Conservation (phyloP, 1,140 invertebrate species). For the Drusus annulatus region DNA sequence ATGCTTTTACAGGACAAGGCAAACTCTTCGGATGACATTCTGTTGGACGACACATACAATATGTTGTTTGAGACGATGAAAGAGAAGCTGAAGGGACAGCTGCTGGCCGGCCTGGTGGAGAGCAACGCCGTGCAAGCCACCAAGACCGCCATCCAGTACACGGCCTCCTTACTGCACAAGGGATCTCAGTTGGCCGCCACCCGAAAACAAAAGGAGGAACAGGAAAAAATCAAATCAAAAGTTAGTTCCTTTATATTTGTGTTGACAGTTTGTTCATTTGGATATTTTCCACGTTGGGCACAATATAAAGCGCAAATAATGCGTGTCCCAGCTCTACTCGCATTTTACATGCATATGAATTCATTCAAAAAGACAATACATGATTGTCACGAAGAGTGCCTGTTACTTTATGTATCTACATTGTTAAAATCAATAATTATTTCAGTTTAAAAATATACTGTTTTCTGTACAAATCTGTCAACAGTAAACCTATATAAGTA, state of each 20-base stretch:
- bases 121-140: conserved; percentile 76
- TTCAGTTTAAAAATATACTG: too few species aligned
- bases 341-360: too few species aligned
- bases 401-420: too few species aligned
- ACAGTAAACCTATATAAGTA: too few species aligned
- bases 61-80: conserved; percentile 87
- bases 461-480: too few species aligned
- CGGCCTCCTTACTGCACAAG: conserved; percentile 78
- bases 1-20: conserved; percentile 57
- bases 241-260: neutral
- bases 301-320: too few species aligned
- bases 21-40: conserved; percentile 81
- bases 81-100: conserved; percentile 86
- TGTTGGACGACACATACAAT: conserved; percentile 79
- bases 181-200: conserved; percentile 65
- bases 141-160: conserved; percentile 74
- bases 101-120: conserved; percentile 82
- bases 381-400: too few species aligned
- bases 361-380: too few species aligned
- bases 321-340: too few species aligned
- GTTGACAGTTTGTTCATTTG: too few species aligned
- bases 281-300: too few species aligned
- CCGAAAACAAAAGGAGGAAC: conserved; percentile 61
- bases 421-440: too few species aligned
- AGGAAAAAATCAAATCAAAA: conserved; percentile 49